Evolutionary conservation across 1,140 invertebrate genomes (phyloP).

Genomic region (Bombus superbus): DNA sequence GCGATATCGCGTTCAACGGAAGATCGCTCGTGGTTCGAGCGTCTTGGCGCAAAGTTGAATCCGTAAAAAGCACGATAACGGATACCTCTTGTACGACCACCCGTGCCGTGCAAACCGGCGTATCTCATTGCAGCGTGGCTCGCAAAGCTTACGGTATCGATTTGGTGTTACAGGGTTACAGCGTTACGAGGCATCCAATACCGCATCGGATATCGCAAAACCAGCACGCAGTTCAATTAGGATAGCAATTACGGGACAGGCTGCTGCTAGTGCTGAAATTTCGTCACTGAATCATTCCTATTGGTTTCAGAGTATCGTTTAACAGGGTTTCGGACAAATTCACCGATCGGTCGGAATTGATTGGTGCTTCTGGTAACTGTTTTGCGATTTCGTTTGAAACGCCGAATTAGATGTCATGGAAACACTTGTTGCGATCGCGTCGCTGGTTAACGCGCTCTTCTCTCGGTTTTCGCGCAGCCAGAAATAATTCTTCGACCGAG

Average conservation of each 20-base stretch:
- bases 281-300: slow-evolving; percentile 52
- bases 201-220: slow-evolving; percentile 37
- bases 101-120: slow-evolving; percentile 44
- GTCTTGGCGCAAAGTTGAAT: slow-evolving; percentile 41
- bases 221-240: slow-evolving; percentile 66
- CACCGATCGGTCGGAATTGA: neutral
- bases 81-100: slow-evolving; percentile 53
- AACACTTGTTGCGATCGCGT: neutral
- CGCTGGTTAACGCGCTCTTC: neutral
- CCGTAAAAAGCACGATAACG: slow-evolving; percentile 54
- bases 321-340: neutral
- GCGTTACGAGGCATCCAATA: slow-evolving; percentile 53
- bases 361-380: neutral
- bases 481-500: neutral
- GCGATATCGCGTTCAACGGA: slow-evolving; percentile 45
- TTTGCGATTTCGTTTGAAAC: neutral
- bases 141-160: slow-evolving; percentile 59
- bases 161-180: slow-evolving; percentile 48
- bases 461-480: neutral
- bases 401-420: neutral
- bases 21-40: slow-evolving; percentile 15
- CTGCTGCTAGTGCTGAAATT: slow-evolving; percentile 66
- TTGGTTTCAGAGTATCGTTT: neutral
- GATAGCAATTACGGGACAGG: slow-evolving; percentile 64
- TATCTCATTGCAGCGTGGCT: slow-evolving; percentile 48